Conservation (phyloP, 2,888 invertebrate species). For the Labia minor region DNA sequence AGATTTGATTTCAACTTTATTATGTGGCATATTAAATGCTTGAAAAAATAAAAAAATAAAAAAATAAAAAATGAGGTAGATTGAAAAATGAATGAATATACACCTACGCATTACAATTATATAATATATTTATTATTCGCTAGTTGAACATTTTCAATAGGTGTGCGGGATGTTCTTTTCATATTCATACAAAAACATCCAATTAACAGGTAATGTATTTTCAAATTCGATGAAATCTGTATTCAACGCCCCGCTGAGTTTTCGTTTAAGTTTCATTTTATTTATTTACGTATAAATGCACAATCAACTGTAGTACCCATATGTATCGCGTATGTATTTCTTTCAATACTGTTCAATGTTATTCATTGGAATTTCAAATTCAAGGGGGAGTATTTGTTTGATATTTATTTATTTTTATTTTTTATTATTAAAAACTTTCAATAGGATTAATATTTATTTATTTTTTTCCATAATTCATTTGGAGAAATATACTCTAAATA, state of each 20-base stretch:
- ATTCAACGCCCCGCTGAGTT: background rate
- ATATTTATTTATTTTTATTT: background rate
- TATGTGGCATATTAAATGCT: no score
- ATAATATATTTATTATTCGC: background rate
- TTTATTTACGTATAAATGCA: conserved; percentile 9
- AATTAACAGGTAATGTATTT: conserved; percentile 1
- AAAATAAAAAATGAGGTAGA: no score
- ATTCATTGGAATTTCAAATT: background rate
- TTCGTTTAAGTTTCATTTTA: background rate
- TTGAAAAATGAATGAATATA: background rate
- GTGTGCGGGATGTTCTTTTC: background rate
- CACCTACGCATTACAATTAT: background rate
- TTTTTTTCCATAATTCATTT: background rate
- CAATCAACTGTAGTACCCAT: background rate
- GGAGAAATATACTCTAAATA: no score
- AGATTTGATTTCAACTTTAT: no score
- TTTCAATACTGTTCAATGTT: background rate
- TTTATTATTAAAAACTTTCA: background rate
- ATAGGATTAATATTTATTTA: no score
- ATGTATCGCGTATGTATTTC: background rate
- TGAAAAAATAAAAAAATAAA: no score
- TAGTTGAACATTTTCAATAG: background rate
- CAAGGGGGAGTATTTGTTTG: no score
- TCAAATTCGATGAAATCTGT: background rate
- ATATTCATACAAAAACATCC: conserved; percentile 4